These are phyloP conservation scores for Athene cunicularia DNA, from an alignment of 2,113 vertebrate species.

Conservation along the genomic window DNA sequence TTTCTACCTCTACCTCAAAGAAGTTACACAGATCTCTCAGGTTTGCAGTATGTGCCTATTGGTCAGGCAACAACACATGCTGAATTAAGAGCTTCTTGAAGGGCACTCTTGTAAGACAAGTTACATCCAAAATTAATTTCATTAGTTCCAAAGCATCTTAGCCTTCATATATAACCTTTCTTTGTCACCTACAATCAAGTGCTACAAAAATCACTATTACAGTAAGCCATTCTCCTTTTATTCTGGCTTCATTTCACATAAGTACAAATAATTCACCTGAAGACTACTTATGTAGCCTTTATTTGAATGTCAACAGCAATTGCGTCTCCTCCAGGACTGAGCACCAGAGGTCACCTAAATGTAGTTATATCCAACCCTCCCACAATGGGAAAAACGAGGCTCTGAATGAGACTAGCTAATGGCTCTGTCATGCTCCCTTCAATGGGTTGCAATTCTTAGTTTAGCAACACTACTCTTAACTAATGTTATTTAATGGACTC, in stretches of 20 bases:
- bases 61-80: background rate
- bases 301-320: background rate
- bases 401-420: background rate
- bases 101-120: background rate
- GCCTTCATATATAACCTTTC: background rate
- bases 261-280: background rate
- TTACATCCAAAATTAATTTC: background rate
- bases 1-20: background rate
- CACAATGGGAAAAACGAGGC: background rate
- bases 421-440: background rate
- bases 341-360: background rate
- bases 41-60: background rate
- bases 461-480: background rate
- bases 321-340: background rate
- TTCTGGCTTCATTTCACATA: background rate
- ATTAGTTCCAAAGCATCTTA: background rate
- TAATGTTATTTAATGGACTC: background rate
- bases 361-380: background rate
- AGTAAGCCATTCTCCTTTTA: background rate
- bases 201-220: background rate
- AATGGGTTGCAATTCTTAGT: background rate
- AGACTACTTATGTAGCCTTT: background rate
- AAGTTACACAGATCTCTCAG: background rate
- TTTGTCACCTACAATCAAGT: background rate
- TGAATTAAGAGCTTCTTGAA: background rate